Conservation (phyloP, 2,113 vertebrate species). For the Indicator indicator region DNA sequence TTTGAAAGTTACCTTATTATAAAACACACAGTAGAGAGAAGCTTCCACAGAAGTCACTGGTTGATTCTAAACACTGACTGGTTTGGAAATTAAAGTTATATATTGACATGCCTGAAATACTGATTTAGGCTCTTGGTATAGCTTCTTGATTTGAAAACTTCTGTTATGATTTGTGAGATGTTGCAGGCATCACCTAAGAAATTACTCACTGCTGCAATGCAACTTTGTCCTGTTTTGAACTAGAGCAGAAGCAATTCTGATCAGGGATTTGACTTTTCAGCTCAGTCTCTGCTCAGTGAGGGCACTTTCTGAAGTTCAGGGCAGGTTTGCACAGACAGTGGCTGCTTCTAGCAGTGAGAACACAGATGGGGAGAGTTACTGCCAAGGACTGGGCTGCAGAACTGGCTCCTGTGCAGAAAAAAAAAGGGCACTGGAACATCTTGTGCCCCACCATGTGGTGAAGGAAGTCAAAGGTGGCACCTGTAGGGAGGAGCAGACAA, state of each 20-base stretch:
- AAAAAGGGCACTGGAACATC: too few relatives aligned
- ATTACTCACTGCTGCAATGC: not conserved
- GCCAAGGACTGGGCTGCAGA: too few relatives aligned
- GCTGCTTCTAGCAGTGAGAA: too few relatives aligned
- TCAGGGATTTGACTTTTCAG: too few relatives aligned
- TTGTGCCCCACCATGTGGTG: too few relatives aligned
- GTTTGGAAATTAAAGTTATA: not conserved
- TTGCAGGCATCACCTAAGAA: not conserved
- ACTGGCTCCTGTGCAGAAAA: too few relatives aligned
- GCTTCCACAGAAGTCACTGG: not conserved
- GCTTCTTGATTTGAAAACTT: not conserved
- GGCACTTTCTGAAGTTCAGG: too few relatives aligned
- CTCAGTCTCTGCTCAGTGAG: too few relatives aligned
- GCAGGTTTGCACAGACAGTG: too few relatives aligned
- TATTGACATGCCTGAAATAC: not conserved
- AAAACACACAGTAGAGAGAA: not conserved
- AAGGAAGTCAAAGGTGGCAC: too few relatives aligned
- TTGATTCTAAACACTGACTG: not conserved
- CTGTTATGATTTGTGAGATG: not conserved
- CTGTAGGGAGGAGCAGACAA: too few relatives aligned
- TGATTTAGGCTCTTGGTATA: not conserved
- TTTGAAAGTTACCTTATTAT: not conserved
- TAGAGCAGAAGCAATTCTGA: not conserved
- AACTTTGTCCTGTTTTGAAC: not conserved
- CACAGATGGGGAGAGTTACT: too few relatives aligned